Evolutionary conservation across 1,140 invertebrate genomes (phyloP).

Genomic region (Pseudomyrmex sp.): DNA sequence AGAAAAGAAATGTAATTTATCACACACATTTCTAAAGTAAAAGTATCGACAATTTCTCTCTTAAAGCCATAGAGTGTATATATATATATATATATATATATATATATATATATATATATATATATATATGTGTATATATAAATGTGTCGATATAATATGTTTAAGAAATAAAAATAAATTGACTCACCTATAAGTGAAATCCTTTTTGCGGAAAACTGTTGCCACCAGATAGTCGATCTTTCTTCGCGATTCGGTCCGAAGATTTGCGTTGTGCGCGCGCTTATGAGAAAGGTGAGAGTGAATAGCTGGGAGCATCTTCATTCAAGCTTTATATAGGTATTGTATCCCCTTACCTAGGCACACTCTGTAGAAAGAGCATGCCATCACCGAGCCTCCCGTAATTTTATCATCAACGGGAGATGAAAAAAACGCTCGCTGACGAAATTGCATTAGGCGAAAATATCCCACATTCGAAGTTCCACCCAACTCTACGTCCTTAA

Average conservation of each 20-base stretch:
- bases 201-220: slow-evolving; percentile 50
- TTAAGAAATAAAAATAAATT: not conserved
- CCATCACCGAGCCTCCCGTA: slow-evolving; percentile 75
- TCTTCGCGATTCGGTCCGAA: slow-evolving; percentile 70
- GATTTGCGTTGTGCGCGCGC: slow-evolving; percentile 72
- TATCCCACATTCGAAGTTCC: slow-evolving; percentile 26
- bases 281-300: slow-evolving; percentile 83
- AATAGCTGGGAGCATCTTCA: slow-evolving; percentile 85
- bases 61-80: not conserved
- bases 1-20: no score
- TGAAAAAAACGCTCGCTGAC: slow-evolving; percentile 37
- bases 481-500: slow-evolving; percentile 13
- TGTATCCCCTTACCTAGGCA: slow-evolving; percentile 83
- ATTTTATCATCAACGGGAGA: slow-evolving; percentile 74
- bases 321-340: slow-evolving; percentile 86
- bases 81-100: not conserved
- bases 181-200: slow-evolving; percentile 68
- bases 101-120: not conserved
- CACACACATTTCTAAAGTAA: no score
- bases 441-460: slow-evolving; percentile 55
- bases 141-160: not conserved
- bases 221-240: slow-evolving; percentile 65
- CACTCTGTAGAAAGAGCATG: slow-evolving; percentile 80
- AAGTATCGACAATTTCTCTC: no score
- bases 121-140: not conserved